Conservation (phyloP, 2,797 vertebrate species). For the Gymnodraco acuticeps region DNA sequence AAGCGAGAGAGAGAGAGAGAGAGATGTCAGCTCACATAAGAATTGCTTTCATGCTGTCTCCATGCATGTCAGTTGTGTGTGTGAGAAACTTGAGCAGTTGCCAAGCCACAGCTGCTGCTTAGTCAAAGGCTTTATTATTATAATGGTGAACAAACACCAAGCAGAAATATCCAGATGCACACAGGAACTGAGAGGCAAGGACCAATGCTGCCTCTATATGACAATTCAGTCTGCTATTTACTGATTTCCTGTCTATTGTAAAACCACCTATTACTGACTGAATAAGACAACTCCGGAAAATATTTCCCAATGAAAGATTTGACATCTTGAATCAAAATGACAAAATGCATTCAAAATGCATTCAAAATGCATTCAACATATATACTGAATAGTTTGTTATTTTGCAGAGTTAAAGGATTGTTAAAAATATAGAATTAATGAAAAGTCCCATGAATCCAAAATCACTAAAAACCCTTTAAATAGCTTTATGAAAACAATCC, state of each 20-base stretch:
- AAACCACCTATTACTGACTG: background rate
- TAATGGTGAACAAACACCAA: conserved; percentile 35
- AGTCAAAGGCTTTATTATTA: conserved; percentile 31
- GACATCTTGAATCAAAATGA: too few relatives aligned
- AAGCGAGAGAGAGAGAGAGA: too few relatives aligned
- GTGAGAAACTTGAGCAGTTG: conserved; percentile 22
- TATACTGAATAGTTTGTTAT: background rate
- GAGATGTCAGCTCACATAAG: conserved; percentile 15
- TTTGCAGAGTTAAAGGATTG: background rate
- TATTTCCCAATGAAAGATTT: background rate
- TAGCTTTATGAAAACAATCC: too few relatives aligned
- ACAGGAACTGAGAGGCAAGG: conserved; percentile 9
- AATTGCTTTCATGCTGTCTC: conserved; percentile 21
- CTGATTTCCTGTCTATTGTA: conserved; percentile 19
- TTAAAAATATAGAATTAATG: background rate
- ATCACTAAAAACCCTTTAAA: too few relatives aligned
- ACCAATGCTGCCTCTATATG: background rate
- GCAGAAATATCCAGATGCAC: conserved; percentile 30
- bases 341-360: background rate
- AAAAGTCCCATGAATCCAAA: too few relatives aligned
- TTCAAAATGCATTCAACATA: background rate
- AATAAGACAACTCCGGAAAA: background rate
- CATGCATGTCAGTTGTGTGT: conserved; percentile 21
- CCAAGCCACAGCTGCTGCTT: conserved; percentile 34
- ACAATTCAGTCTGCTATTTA: background rate